Percentiles rank a stretch among this genome's conserved stretches.
These are phyloP conservation scores for Theonella swinhoei DNA, from an alignment of 37 sponge, comb jelly and placozoan genomes.

Conservation along the genomic window DNA sequence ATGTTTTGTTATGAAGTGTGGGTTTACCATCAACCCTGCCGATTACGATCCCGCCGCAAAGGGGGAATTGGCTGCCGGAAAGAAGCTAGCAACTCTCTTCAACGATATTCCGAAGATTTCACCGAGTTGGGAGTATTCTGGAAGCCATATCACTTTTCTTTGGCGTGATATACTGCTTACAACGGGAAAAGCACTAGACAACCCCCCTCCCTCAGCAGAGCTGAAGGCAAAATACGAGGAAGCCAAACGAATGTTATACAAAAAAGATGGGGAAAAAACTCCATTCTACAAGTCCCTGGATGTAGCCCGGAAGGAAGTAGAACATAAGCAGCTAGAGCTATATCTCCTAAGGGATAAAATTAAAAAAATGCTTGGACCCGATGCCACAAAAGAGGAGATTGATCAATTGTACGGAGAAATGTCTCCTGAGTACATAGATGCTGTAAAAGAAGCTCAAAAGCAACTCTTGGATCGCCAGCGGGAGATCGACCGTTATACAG, in stretches of 20 bases:
- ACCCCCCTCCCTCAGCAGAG: neutral
- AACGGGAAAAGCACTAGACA: neutral
- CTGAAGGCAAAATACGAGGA: neutral
- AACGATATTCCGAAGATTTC: too few species aligned
- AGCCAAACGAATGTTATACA: neutral
- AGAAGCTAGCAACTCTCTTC: too few species aligned
- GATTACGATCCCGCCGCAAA: too few species aligned
- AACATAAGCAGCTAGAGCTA: neutral
- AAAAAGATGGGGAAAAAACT: neutral
- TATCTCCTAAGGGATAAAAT: neutral
- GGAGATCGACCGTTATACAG: neutral
- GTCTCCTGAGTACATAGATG: neutral
- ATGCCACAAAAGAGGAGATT: neutral
- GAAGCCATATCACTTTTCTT: too few species aligned
- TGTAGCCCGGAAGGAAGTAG: neutral
- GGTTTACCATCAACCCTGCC: neutral
- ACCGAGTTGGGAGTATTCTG: too few species aligned
- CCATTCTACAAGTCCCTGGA: neutral
- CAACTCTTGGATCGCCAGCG: neutral
- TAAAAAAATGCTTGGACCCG: neutral
- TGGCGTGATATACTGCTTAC: neutral
- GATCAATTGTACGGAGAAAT: neutral
- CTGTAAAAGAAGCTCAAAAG: neutral
- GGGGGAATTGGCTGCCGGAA: too few species aligned
- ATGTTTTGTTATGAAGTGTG: neutral